These are phyloP conservation scores for Anagrus nilaparvatae DNA, from an alignment of 1,140 invertebrate genomes.

Conservation along the genomic window DNA sequence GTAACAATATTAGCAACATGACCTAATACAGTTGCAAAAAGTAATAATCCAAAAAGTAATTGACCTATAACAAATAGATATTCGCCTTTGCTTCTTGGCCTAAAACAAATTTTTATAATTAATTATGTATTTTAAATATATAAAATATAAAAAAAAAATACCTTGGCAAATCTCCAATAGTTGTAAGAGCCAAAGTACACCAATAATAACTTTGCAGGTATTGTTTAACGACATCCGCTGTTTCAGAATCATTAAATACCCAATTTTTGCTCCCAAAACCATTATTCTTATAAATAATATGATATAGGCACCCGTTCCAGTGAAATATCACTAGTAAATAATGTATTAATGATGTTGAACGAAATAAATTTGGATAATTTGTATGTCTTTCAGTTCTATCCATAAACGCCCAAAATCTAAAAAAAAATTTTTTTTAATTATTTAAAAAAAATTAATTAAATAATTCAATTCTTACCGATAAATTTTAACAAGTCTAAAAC, in stretches of 20 bases:
- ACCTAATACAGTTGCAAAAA: slow-evolving; percentile 86
- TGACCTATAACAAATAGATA: slow-evolving; percentile 86
- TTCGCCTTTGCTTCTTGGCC: slow-evolving; percentile 79
- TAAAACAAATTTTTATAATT: slow-evolving; percentile 18
- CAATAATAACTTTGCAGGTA: slow-evolving; percentile 97
- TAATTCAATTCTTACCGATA: slow-evolving; percentile 73
- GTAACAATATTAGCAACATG: slow-evolving; percentile 94
- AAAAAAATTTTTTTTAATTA: too few relatives aligned
- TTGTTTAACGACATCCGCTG: slow-evolving; percentile 80
- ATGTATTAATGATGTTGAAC: slow-evolving; percentile 87
- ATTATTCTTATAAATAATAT: slow-evolving; percentile 90
- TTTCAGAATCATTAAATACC: slow-evolving; percentile 76
- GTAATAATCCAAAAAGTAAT: slow-evolving; percentile 77
- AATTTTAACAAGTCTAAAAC: slow-evolving; percentile 95
- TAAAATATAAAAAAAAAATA: slow-evolving; percentile 14
- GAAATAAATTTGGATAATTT: slow-evolving; percentile 96
- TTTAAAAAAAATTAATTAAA: too few relatives aligned
- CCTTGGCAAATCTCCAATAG: slow-evolving; percentile 59
- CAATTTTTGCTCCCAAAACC: slow-evolving; percentile 86
- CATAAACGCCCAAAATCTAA: slow-evolving; percentile 91
- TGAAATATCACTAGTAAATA: slow-evolving; percentile 97
- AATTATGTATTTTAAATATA: background rate
- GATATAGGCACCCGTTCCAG: slow-evolving; percentile 98
- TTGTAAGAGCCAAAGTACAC: slow-evolving; percentile 92
- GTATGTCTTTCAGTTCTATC: slow-evolving; percentile 96